Conservation (phyloP, 1,140 invertebrate genomes). For the Drosophila mojavensis region DNA sequence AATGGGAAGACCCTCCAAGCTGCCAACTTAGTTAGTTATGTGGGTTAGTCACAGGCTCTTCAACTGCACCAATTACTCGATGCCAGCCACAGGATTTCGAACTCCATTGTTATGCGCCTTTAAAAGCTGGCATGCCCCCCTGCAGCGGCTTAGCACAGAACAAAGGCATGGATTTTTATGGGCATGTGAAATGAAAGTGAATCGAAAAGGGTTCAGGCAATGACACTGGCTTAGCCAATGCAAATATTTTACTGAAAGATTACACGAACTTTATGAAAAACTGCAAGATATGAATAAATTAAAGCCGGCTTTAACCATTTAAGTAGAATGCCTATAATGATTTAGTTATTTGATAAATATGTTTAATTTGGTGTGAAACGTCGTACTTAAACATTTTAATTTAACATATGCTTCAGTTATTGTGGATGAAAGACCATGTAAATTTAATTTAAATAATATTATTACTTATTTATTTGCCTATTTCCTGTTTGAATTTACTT, state of each 20-base stretch:
- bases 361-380: too few species aligned
- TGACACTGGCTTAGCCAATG: background rate
- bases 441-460: too few species aligned
- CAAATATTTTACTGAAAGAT: conserved; percentile 1
- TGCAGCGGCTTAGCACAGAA: background rate
- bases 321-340: background rate
- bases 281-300: background rate
- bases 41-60: conserved; percentile 16
- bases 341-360: too few species aligned
- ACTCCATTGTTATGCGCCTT: conserved; percentile 9
- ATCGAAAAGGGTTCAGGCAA: conserved; percentile 1
- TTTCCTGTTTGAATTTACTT: too few species aligned
- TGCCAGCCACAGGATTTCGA: conserved; percentile 2
- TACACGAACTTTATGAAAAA: background rate
- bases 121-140: conserved; percentile 2
- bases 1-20: background rate
- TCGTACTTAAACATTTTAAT: too few species aligned
- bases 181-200: conserved; percentile 12
- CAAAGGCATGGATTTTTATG: conserved; percentile 1
- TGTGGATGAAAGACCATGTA: too few species aligned
- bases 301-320: background rate
- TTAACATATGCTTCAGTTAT: too few species aligned
- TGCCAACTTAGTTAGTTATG: conserved; percentile 29
- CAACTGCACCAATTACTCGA: conserved; percentile 7
- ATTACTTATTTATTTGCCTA: too few species aligned